These are phyloP conservation scores for Diarsia mendica DNA, from an alignment of 2,888 invertebrate species.

Conservation along the genomic window DNA sequence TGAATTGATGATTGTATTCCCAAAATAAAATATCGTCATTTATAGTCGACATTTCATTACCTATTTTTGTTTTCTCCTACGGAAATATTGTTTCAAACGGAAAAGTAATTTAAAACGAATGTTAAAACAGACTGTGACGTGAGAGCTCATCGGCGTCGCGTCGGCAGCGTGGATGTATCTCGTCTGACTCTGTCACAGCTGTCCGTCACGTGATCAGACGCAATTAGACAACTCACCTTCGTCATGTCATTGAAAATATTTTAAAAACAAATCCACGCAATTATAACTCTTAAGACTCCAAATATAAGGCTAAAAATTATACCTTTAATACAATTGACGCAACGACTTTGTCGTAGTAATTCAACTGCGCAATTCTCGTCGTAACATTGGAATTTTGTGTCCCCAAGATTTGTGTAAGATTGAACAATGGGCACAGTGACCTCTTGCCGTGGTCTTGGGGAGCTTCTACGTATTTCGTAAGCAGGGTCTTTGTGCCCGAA, in stretches of 20 bases:
- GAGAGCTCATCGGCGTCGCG: conserved; percentile 45
- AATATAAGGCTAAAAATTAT: conserved; percentile 42
- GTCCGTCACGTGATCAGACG: conserved; percentile 73
- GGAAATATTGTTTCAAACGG: conserved; percentile 25
- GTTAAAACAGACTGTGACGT: conserved; percentile 67
- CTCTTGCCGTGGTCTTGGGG: conserved; percentile 44
- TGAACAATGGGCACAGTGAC: conserved; percentile 58
- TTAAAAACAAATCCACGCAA: conserved; percentile 44
- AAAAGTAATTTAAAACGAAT: conserved; percentile 51
- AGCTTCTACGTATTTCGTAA: conserved; percentile 48
- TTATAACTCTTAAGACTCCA: conserved; percentile 25
- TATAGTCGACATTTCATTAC: conserved; percentile 21
- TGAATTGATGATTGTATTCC: conserved; percentile 11
- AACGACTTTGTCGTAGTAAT: conserved; percentile 42
- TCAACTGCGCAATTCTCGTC: conserved; percentile 69
- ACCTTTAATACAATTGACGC: conserved; percentile 15
- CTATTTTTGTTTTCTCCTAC: conserved; percentile 22
- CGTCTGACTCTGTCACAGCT: conserved; percentile 73
- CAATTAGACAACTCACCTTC: conserved; percentile 76
- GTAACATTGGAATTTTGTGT: conserved; percentile 62
- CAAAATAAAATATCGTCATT: conserved; percentile 17
- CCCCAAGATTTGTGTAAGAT: conserved; percentile 52
- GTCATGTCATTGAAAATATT: conserved; percentile 71
- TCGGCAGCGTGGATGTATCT: conserved; percentile 66
- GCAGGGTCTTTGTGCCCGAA: conserved; percentile 39